These are phyloP conservation scores for Trichechus manatus DNA, from an alignment of 2,113 vertebrate species.

Conservation along the genomic window DNA sequence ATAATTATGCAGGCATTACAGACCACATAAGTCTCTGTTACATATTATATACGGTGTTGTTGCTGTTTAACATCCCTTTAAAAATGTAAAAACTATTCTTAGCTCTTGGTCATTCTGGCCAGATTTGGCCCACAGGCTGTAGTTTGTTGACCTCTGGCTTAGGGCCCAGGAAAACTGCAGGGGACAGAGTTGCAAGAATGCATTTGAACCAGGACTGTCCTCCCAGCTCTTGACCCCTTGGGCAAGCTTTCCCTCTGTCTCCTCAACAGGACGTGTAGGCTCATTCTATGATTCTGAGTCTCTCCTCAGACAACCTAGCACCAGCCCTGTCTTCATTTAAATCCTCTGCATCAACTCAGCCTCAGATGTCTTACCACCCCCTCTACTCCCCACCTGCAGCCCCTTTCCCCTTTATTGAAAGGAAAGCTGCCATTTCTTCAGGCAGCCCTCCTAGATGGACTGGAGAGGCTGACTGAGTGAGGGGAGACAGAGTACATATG, in stretches of 20 bases:
- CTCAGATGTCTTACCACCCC: background rate
- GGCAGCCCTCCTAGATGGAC: background rate
- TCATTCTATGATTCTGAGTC: no score
- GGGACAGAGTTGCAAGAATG: background rate
- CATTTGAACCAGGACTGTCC: accelerated
- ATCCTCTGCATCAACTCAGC: background rate
- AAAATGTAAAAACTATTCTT: no score
- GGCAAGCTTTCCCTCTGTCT: background rate
- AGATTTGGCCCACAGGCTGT: background rate
- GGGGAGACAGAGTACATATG: background rate
- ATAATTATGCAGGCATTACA: no score
- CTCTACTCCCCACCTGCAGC: background rate
- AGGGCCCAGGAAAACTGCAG: background rate
- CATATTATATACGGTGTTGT: no score
- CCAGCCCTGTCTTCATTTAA: background rate
- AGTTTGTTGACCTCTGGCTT: background rate
- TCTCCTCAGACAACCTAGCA: background rate
- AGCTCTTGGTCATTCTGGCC: no score
- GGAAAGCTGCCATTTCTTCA: background rate
- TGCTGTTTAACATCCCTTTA: no score
- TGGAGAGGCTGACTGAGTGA: accelerated
- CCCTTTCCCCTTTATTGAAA: background rate
- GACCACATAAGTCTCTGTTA: no score
- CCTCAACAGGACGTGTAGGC: background rate
- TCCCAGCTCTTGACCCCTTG: background rate